Base-by-base conservation (phyloP, 2,888 invertebrate genomes). In the Maniola hyperantus region DNA sequence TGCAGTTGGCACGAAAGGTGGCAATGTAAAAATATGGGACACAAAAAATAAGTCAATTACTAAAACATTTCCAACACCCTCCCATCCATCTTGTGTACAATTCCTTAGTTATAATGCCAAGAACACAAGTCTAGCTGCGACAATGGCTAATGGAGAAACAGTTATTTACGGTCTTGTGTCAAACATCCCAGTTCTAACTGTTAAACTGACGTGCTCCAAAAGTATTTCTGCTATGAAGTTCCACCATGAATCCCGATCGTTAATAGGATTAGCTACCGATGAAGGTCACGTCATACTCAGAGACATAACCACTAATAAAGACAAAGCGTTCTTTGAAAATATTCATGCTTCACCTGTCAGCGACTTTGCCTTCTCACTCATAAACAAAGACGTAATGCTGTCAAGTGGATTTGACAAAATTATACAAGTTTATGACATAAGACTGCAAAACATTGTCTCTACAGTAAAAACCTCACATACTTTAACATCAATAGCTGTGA, bases 291-390 rank as follows among this genome's bases (percentile, higher is more conserved):
- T 93, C 33, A 78, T 91, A 10, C 76, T 93, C 7, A 81, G 88
- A 72, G 93, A 93, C 70, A 82, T 92, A 39, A 84, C 85, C 13
- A 87, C 87, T 1, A 91, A 92, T 69, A 92, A 89, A 76, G 92
- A 93, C 67, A 91, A 87, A 79, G 87, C 81, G 7, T 84, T 83
- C 68, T 89, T 91, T 82, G 89, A 91, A 74, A 89, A 90, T 74
- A 88, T 93, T 6, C 94, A 94, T 74, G 91, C 92, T 18, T 93
- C 94, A 4, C 93, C 93, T 1, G 93, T 94, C n/a, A 93, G 93
- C 72, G 93, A 93, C 72, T 85, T 94, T 66, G 83, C 89, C 42
- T 94, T 91, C 80, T 94, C 94, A 0, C 89, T 93, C 0, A 84
- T 93, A 10, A 93, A 93, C 73, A 84, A 87, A 70, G 93, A 94